These are phyloP conservation scores for Lethrus apterus DNA, from an alignment of 1,140 invertebrate genomes.

Conservation along the genomic window DNA sequence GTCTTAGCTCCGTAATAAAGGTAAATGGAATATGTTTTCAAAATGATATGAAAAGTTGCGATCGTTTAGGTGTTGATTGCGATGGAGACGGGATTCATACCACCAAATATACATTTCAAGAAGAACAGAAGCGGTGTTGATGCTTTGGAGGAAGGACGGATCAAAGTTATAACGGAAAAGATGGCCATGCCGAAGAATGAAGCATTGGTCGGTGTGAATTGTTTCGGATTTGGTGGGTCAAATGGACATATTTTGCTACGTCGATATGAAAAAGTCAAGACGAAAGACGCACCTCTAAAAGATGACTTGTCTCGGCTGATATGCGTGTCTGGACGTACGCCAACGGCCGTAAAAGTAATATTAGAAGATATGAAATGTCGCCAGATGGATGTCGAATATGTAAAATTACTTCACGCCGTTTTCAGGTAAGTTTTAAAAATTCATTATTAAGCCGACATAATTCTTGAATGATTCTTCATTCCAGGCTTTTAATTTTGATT, in stretches of 20 bases:
- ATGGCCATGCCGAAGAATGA: constrained; percentile 53
- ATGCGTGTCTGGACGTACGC: constrained; percentile 53
- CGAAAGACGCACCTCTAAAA: constrained; percentile 42
- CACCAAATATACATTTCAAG: constrained; percentile 73
- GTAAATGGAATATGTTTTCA: too few species aligned
- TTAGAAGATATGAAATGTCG: constrained; percentile 56
- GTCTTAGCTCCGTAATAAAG: constrained; percentile 77
- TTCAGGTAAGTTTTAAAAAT: constrained; percentile 27
- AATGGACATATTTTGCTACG: constrained; percentile 62
- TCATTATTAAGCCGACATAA: too few species aligned
- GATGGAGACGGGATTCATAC: constrained; percentile 64
- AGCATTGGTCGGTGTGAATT: constrained; percentile 49
- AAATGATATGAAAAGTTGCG: too few species aligned
- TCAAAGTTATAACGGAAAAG: constrained; percentile 63
- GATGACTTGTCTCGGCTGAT: constrained; percentile 56
- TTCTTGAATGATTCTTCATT: too few species aligned
- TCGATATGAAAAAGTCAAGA: constrained; percentile 46
- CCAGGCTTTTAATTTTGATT: neutral
- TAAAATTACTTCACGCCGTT: constrained; percentile 46
- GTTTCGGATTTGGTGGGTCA: constrained; percentile 58
- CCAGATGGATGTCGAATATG: constrained; percentile 49
- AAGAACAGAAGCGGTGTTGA: constrained; percentile 64
- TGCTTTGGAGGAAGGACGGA: constrained; percentile 59
- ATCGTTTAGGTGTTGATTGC: constrained; percentile 43
- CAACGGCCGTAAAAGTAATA: constrained; percentile 59